Conservation (phyloP, 2,888 invertebrate species). For the Zootermopsis nevadensis region DNA sequence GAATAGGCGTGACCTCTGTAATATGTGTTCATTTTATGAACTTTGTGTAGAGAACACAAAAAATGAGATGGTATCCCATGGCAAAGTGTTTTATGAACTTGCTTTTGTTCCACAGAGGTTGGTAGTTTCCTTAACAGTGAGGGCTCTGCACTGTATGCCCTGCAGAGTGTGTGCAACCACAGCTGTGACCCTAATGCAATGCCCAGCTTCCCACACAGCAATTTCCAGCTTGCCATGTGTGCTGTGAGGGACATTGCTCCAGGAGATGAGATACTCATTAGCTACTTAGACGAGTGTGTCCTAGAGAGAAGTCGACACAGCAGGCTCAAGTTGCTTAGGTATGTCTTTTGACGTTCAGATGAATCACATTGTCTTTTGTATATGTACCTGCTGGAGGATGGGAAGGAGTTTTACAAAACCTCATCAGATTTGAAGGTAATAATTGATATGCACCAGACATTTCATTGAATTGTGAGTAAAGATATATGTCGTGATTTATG, state of each 20-base stretch:
- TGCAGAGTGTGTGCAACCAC: constrained; percentile 94
- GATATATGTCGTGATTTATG: no score
- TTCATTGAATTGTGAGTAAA: no score
- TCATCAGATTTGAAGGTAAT: no score
- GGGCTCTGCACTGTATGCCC: constrained; percentile 86
- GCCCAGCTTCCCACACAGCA: constrained; percentile 85
- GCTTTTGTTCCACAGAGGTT: constrained; percentile 58
- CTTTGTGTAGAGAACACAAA: no score
- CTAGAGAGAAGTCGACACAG: constrained; percentile 85
- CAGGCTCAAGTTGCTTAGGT: constrained; percentile 80
- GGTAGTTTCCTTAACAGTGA: constrained; percentile 91
- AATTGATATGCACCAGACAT: no score
- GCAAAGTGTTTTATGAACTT: no score
- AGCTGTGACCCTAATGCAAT: constrained; percentile 92
- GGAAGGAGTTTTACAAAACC: no score
- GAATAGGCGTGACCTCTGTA: no score
- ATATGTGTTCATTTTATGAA: no score
- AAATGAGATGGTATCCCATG: no score
- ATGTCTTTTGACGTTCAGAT: background rate
- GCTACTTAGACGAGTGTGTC: constrained; percentile 89
- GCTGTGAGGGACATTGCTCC: constrained; percentile 78
- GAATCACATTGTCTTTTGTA: no score
- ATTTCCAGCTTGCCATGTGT: constrained; percentile 78
- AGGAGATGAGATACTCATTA: constrained; percentile 90
- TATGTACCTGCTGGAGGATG: no score